Base-by-base conservation (phyloP, 1,140 invertebrate genomes). In the Solenopsis invicta region DNA sequence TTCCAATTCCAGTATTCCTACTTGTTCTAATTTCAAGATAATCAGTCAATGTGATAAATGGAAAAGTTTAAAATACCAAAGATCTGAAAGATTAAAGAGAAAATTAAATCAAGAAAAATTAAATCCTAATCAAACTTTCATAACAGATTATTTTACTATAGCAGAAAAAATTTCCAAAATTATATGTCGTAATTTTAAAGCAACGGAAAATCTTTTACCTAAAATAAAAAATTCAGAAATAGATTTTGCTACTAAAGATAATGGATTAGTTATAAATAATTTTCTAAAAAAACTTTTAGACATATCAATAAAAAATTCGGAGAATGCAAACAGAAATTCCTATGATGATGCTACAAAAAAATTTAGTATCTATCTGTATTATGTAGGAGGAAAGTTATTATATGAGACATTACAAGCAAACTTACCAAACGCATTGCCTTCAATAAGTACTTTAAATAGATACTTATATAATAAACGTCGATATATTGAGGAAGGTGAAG, bases 81-180 rank as follows among this genome's bases (percentile, higher is more conserved):
- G n/a, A n/a, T n/a, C n/a, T n/a, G n/a, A n/a, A n/a, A n/a, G n/a
- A n/a, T n/a, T n/a, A n/a, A n/a, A n/a, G n/a, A n/a, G n/a, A n/a
- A n/a, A n/a, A n/a, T n/a, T n/a, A n/a, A n/a, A n/a, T n/a, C n/a
- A n/a, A n/a, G n/a, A n/a, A n/a, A n/a, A n/a, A n/a, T n/a, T n/a
- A n/a, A n/a, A n/a, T n/a, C n/a, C n/a, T n/a, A n/a, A n/a, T 41
- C 64, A 67, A 41, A 67, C 0, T 41, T 37, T 67, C 10, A 67
- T 67, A 41, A 67, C 64, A 10, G n/a, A 71, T 71, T 71, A 71
- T 71, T 71, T 50, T 50, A 71, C 10, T 71, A 50, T 71, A 18
- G 21, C 45, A 29, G 67, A 67, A 71, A 71, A 71, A 29, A 16
- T 71, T 71, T 50, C 67, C 2, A 50, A 50, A 71, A 52, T 71